Base-by-base conservation (phyloP, 2,888 invertebrate species). In the Drosophila diplacantha region DNA sequence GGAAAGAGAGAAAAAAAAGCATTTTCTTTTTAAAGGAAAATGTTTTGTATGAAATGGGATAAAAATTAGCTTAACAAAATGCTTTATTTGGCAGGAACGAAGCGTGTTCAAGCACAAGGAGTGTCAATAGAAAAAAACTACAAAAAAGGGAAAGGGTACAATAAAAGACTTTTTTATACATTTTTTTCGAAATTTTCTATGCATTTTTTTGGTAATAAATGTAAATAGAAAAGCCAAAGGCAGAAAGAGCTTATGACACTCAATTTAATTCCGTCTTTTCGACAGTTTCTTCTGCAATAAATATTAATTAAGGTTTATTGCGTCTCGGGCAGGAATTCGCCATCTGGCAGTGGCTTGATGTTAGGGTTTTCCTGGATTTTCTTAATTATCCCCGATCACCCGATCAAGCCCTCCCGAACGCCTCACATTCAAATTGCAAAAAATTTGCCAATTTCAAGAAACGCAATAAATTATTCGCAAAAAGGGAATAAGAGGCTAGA, bases 1-100 rank as follows among this genome's bases (percentile, higher is more conserved):
- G n/a, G n/a, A 74, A 73, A 73, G 57, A 35, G 35, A 62, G 53
- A 67, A 20, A 67, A 66, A 73, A 72, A 74, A 49, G 31, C 55
- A 47, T 60, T 29, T 44, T 62, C 49, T 44, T 44, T 56, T 62
- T 38, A 39, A 44, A 29, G 29, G 26, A 38, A 70, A 80, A 59
- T 75, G 78, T 74, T 80, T 80, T 82, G 80, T 80, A 73, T 58
- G 52, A 70, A 80, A 82, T 80, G 83, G 80, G 82, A 80, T 80
- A 75, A 82, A 80, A 80, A 81, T 81, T 81, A 81, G 79, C 80
- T 81, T 69, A 75, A 75, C 81, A 83, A 81, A 81, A 81, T 81
- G 80, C 69, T 71, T 76, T 80, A 75, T 83, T 81, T 79, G 69
- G 75, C 75, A 69, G 74, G 72, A 66, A 62, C 69, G 76, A 84